phyloP scores from a whole-genome alignment of 1,140 invertebrate genomes.

The Proales similis region DNA sequence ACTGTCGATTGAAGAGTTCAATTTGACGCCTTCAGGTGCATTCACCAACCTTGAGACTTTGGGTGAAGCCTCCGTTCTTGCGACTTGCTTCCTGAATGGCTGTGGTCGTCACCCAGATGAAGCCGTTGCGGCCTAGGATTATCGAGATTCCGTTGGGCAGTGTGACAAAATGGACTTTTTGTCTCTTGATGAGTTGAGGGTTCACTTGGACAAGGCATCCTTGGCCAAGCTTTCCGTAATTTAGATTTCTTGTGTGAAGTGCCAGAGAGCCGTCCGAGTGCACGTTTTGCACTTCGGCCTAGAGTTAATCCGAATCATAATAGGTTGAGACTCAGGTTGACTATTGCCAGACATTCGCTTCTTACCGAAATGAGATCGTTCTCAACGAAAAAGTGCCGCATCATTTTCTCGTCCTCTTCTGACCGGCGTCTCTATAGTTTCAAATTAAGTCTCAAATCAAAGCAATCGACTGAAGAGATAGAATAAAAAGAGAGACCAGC shows the following conservation, averaged over 20 bases:
- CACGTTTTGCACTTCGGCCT: conserved; percentile 82
- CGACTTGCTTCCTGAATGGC: conserved; percentile 64
- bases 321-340: background rate
- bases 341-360: background rate
- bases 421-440: conserved; percentile 69
- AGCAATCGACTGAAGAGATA: too few species aligned
- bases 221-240: conserved; percentile 87
- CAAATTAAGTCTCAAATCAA: conserved; percentile 6
- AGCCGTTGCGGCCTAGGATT: conserved; percentile 93
- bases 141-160: conserved; percentile 78
- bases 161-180: conserved; percentile 93
- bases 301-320: background rate
- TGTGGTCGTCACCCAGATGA: conserved; percentile 82
- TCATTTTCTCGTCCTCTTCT: conserved; percentile 91
- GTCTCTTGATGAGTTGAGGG: conserved; percentile 79
- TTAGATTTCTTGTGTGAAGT: conserved; percentile 86
- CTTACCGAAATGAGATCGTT: conserved; percentile 85
- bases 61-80: conserved; percentile 62
- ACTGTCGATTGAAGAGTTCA: background rate
- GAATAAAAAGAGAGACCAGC: conserved; percentile 59
- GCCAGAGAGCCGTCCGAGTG: conserved; percentile 82
- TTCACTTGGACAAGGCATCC: conserved; percentile 83
- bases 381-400: conserved; percentile 77
- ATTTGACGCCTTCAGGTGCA: background rate
- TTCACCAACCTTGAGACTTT: background rate